A percentile compares a stretch with the other conserved stretches of the same genome.
phyloP scores from a whole-genome alignment of 2,113 vertebrate species.

The Calonectris borealis region DNA sequence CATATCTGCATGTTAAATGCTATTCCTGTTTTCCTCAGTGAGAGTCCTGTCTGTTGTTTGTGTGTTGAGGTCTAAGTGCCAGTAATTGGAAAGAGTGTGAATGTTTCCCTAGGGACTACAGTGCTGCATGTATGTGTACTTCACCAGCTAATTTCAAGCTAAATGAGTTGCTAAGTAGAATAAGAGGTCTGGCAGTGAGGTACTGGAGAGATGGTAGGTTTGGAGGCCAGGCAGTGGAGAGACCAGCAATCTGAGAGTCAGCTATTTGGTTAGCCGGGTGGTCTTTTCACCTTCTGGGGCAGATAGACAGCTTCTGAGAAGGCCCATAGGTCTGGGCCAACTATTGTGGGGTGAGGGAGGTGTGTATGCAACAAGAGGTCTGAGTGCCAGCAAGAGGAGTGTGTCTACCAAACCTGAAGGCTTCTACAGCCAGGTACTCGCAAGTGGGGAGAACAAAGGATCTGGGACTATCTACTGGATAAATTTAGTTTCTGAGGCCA shows the following conservation, averaged over 20 bases:
- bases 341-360: fast-evolving
- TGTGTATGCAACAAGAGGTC: not conserved
- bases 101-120: not conserved
- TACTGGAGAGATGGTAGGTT: not conserved
- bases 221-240: not conserved
- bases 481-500: not conserved
- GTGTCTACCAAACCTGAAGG: not conserved
- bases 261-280: not conserved
- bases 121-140: not conserved
- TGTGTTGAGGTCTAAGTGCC: not conserved
- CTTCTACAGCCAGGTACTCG: not conserved
- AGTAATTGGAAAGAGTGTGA: not conserved
- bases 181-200: not conserved
- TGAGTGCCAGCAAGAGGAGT: not conserved
- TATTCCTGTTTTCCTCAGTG: not conserved
- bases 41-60: not conserved
- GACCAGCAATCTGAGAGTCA: not conserved
- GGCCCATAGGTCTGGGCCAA: not conserved
- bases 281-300: not conserved
- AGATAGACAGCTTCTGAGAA: not conserved
- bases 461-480: not conserved
- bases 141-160: not conserved
- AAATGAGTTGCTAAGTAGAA: not conserved
- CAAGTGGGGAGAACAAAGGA: not conserved
- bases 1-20: not conserved